Conservation (phyloP, 2,797 vertebrate genomes). For the Microctenopoma stevenorrisi region DNA sequence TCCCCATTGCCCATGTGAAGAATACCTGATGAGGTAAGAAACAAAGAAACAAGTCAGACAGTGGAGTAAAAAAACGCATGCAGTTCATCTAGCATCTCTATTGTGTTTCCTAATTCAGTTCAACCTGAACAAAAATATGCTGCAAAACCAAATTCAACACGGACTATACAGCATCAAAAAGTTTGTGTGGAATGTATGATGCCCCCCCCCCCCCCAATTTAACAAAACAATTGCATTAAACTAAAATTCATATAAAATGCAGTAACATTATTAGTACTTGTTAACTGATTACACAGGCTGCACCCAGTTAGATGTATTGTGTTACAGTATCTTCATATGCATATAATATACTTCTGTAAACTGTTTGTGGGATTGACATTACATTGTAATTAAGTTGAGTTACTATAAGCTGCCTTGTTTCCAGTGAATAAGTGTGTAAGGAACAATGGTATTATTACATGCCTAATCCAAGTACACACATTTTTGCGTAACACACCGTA, state of each 20-base stretch:
- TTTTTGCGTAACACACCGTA: no score
- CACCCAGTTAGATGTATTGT: constrained; percentile 3
- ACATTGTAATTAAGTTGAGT: constrained; percentile 15
- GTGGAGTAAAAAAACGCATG: constrained; percentile 4
- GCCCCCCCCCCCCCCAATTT: background rate
- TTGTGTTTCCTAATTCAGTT: no score
- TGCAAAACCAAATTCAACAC: constrained; percentile 1
- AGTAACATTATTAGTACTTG: background rate
- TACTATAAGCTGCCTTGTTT: background rate
- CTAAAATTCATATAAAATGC: background rate
- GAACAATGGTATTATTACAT: background rate
- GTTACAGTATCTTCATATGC: background rate
- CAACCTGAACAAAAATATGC: background rate
- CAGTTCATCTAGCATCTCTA: background rate
- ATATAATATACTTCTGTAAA: background rate
- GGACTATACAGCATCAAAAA: constrained; percentile 3
- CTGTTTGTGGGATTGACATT: background rate
- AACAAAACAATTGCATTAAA: background rate
- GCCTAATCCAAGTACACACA: no score
- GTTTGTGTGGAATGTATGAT: background rate
- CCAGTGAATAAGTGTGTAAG: background rate
- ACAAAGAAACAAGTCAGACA: constrained; percentile 47
- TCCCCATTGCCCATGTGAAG: constrained; percentile 98
- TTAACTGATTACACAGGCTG: background rate
- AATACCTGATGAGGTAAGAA: constrained; percentile 86